These are phyloP conservation scores for Eupithecia pulchellata DNA, from an alignment of 2,888 invertebrate species.

Conservation along the genomic window DNA sequence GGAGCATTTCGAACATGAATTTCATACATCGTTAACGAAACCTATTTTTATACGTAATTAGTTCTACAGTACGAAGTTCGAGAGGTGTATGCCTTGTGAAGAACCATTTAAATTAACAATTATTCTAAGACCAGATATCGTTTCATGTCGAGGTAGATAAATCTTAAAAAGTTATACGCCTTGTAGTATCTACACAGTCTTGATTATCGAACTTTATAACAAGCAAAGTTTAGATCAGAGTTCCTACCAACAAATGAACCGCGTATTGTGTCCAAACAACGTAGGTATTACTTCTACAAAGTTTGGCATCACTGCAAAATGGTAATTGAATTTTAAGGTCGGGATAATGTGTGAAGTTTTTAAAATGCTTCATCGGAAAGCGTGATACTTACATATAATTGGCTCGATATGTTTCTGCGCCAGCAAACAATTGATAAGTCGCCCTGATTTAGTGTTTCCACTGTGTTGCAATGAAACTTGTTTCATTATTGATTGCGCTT, in stretches of 20 bases:
- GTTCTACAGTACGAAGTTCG: not conserved
- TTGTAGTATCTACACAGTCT: not conserved
- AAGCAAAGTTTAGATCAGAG: constrained; percentile 8
- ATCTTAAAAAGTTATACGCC: not conserved
- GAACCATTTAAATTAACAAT: not conserved
- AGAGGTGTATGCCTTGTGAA: not conserved
- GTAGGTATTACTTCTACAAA: constrained; percentile 5
- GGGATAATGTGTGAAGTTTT: not conserved
- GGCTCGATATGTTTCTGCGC: constrained; percentile 10
- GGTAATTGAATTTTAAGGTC: not conserved
- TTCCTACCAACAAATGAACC: not conserved
- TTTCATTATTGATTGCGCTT: constrained; percentile 17
- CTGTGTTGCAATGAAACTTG: constrained; percentile 12
- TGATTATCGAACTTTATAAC: constrained; percentile 5
- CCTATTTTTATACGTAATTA: not conserved
- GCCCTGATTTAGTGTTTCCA: constrained; percentile 11
- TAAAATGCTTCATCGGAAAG: not conserved
- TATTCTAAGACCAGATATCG: not conserved
- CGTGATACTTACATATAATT: not conserved
- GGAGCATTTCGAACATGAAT: constrained; percentile 28
- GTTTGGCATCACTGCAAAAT: not conserved
- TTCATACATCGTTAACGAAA: not conserved
- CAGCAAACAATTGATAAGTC: constrained; percentile 23
- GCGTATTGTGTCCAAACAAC: not conserved
- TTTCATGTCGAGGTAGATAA: not conserved